Evolutionary conservation across 2,797 vertebrate genomes (phyloP).

Genomic region (Etheostoma perlongum): DNA sequence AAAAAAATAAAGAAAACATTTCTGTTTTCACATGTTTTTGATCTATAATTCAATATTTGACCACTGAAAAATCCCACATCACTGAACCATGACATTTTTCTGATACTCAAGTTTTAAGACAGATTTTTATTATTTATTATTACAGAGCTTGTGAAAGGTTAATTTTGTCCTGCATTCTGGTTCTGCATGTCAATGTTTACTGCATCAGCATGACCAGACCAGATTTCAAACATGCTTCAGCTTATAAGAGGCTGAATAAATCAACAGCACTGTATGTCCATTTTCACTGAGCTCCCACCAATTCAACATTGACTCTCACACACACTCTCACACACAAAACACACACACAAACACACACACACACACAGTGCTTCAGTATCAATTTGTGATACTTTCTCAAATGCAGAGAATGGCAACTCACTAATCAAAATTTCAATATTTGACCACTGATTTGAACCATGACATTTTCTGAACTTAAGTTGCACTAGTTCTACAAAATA

Average conservation of each 20-base stretch:
- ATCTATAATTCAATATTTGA: not conserved
- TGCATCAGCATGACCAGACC: constrained; percentile 5
- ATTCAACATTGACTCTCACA: not conserved
- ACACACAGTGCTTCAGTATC: not conserved
- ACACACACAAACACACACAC: too few species aligned
- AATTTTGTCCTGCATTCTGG: not conserved
- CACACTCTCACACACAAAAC: constrained; percentile 14
- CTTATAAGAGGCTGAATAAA: constrained; percentile 14
- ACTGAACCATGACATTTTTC: not conserved
- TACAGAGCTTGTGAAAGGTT: too few species aligned
- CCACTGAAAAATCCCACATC: not conserved
- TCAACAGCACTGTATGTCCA: too few species aligned
- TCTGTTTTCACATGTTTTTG: too few species aligned
- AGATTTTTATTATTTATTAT: not conserved
- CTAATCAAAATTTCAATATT: not conserved
- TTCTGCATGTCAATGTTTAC: not conserved
- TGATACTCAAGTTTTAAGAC: constrained; percentile 1
- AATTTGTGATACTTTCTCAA: too few species aligned
- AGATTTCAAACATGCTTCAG: constrained; percentile 22
- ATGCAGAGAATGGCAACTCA: not conserved
- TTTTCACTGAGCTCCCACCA: not conserved
- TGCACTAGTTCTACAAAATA: not conserved
- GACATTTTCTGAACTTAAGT: not conserved
- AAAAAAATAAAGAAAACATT: not conserved
- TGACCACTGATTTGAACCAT: too few species aligned